Conservation (phyloP, 2,888 invertebrate genomes). For the Eremobia ochroleuca region DNA sequence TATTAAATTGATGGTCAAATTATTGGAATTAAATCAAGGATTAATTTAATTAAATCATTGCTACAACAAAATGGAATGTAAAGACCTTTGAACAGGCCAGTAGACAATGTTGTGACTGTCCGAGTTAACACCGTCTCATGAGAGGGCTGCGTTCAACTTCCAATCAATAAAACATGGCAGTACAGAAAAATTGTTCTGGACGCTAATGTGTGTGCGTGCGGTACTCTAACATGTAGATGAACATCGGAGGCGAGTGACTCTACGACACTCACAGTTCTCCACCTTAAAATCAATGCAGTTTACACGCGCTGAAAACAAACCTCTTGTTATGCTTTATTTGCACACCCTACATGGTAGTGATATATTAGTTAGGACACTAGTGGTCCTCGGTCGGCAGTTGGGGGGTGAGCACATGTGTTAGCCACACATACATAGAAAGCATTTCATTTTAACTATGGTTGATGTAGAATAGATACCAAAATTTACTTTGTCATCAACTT, state of each 20-base stretch:
- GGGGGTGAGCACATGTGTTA: conserved; percentile 63
- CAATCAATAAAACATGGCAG: conserved; percentile 43
- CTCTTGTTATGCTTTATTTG: conserved; percentile 86
- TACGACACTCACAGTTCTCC: conserved; percentile 91
- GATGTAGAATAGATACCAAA: conserved; percentile 40
- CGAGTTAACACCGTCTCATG: not conserved
- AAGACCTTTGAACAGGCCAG: conserved; percentile 2
- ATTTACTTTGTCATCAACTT: conserved; percentile 46
- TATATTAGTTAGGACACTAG: conserved; percentile 43
- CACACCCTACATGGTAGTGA: conserved; percentile 77
- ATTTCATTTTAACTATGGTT: conserved; percentile 60
- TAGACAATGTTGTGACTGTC: conserved; percentile 3
- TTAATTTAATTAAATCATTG: conserved; percentile 4
- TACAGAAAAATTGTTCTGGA: conserved; percentile 79
- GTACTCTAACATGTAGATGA: conserved; percentile 88
- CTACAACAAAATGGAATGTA: conserved; percentile 13
- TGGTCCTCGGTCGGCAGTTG: conserved; percentile 36
- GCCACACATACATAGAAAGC: conserved; percentile 72
- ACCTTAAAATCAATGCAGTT: conserved; percentile 92
- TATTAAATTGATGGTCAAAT: conserved; percentile 19
- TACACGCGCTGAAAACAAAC: conserved; percentile 91
- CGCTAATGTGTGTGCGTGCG: conserved; percentile 82
- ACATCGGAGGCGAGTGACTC: conserved; percentile 87
- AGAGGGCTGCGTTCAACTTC: conserved; percentile 30
- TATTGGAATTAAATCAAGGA: conserved; percentile 19